Evolutionary conservation across 2,888 invertebrate genomes (phyloP), one percentile per base, ranked within the genome.

Genomic region (Nebria salina): DNA sequence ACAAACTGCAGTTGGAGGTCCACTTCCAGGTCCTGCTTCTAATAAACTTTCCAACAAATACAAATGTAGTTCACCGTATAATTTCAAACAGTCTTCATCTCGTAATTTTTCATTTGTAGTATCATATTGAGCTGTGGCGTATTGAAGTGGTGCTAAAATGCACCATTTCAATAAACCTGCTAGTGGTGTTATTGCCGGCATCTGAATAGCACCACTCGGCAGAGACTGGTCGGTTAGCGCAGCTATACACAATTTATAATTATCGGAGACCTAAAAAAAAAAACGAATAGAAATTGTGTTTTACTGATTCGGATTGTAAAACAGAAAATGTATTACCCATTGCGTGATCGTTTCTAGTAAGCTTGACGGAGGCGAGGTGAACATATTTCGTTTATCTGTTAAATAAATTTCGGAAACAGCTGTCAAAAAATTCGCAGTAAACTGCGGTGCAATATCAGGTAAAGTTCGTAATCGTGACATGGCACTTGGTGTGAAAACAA

Each of bases 401-500:
- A 92, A 90, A 85, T 95, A 96, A 78, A 96, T 91, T 86, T 96
- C 95, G 0, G 96, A 94, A 9, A 96, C 93, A 0, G 96, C 95
- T 0, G 97, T 95, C 85, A 97, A 92, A 86, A 97, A 94, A 89
- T 96, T 96, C 0, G 97, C 95, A 1, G 96, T 94, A 89, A 97
- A 97, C 86, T 96, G 93, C 1, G 96, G 95, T 0, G 95, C 95
- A 0, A 95, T 92, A 83, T 91, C 91, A 0, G 97, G 96, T 13
- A 97, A 88, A 20, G 92, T 92, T 85, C 93, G 93, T 6, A 97
- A 90, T 76, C 93, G 91, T 26, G 91, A 91, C 42, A 94, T 92
- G 72, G 94, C 93, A 82, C 93, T 93, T 1, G 94, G 94, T 82
- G 95, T 93, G 83, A 96, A 91, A 82, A 93, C 91, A 86, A 97